These are phyloP conservation scores for Strongylocentrotus purpuratus DNA, from an alignment of 35 echinoderm and acorn worm species.

Conservation along the genomic window DNA sequence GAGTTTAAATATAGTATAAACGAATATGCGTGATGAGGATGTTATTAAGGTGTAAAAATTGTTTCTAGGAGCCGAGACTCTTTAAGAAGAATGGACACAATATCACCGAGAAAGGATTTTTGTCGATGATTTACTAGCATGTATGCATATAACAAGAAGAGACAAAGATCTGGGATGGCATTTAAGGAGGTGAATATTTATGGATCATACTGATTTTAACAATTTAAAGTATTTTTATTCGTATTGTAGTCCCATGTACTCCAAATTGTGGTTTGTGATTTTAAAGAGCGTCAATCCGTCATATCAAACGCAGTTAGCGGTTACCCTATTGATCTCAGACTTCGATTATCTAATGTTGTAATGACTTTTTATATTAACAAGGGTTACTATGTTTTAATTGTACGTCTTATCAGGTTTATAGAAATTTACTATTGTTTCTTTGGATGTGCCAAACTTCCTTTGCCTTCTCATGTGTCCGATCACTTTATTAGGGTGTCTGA, in stretches of 20 bases:
- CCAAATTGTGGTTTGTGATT: neutral
- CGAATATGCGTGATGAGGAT: neutral
- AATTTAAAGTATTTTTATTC: neutral
- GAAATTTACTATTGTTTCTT: no score
- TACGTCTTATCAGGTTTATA: no score
- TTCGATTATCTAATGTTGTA: no score
- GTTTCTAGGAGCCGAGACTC: constrained; percentile 32
- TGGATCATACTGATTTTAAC: neutral
- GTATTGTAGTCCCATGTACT: neutral
- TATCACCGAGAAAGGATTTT: neutral
- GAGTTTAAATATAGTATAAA: no score
- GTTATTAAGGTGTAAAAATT: neutral
- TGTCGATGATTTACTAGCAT: constrained; percentile 7
- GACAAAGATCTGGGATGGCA: constrained; percentile 15
- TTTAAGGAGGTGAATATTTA: constrained; percentile 34
- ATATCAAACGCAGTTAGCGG: no score
- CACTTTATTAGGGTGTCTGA: no score
- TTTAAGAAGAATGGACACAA: neutral
- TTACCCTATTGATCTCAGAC: no score
- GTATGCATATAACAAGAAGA: constrained; percentile 45
- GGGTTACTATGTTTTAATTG: no score
- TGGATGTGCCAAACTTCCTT: no score
- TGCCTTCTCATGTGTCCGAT: no score
- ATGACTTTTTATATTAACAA: no score
- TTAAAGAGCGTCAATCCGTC: no score